Percentiles rank a stretch among this genome's conserved stretches.
These are phyloP conservation scores for Drymonia ruficornis DNA, from an alignment of 2,888 invertebrate species.

Conservation along the genomic window DNA sequence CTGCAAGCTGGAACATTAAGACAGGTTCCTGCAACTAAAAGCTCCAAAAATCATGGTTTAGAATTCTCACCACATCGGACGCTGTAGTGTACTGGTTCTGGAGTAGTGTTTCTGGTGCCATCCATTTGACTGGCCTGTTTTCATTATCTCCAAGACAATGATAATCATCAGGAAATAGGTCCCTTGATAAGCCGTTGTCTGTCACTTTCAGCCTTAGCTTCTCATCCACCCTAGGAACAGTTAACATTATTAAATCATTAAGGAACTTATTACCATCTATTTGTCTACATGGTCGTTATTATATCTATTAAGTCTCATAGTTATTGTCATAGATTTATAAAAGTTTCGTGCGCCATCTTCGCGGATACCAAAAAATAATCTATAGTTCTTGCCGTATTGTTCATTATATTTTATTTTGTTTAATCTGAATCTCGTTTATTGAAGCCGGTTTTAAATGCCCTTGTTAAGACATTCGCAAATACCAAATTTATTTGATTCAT, in stretches of 20 bases:
- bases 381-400: too few species aligned
- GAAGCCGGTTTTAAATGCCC: too few species aligned
- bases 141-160: conserved; percentile 97
- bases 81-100: conserved; percentile 93
- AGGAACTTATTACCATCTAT: not conserved
- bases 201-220: conserved; percentile 93
- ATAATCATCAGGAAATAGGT: conserved; percentile 96
- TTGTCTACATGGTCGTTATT: too few species aligned
- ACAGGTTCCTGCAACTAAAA: not conserved
- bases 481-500: too few species aligned
- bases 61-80: conserved; percentile 92
- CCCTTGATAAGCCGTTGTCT: conserved; percentile 94
- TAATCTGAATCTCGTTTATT: too few species aligned
- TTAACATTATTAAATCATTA: conserved; percentile 18
- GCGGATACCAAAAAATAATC: too few species aligned
- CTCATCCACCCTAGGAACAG: conserved; percentile 86
- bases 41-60: not conserved
- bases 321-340: too few species aligned
- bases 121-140: conserved; percentile 97
- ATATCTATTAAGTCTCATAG: too few species aligned
- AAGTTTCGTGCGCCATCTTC: too few species aligned
- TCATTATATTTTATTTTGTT: too few species aligned
- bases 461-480: too few species aligned
- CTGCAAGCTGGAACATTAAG: too few species aligned
- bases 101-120: conserved; percentile 93